Conservation (phyloP, 2,888 invertebrate genomes). For the Amorpha juglandis region DNA sequence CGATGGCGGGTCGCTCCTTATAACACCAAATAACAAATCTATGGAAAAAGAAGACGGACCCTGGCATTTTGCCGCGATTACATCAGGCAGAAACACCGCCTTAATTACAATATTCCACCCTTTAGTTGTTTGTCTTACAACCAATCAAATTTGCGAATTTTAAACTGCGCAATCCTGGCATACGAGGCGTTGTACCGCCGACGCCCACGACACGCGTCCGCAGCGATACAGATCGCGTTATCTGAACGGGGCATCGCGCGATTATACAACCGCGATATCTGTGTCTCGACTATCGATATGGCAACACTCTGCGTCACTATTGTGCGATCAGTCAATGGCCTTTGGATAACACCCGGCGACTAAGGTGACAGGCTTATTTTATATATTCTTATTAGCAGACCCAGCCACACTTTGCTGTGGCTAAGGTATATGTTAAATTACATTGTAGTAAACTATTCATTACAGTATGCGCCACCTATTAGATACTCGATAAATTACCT, state of each 20-base stretch:
- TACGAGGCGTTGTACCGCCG: conserved; percentile 33
- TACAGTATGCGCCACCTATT: too few species aligned
- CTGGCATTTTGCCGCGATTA: too few species aligned
- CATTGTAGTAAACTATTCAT: too few species aligned
- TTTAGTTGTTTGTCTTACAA: not conserved
- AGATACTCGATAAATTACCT: too few species aligned
- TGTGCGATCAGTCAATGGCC: conserved; percentile 51
- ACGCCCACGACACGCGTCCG: conserved; percentile 60
- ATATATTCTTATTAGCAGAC: too few species aligned
- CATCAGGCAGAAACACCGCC: too few species aligned
- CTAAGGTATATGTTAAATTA: too few species aligned
- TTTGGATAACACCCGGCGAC: conserved; percentile 31
- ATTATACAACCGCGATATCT: conserved; percentile 61
- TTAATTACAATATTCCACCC: too few species aligned
- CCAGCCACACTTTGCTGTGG: too few species aligned
- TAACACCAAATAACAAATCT: too few species aligned
- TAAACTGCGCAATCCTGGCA: conserved; percentile 4
- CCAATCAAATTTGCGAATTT: not conserved
- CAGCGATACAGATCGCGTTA: conserved; percentile 50
- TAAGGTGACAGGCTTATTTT: not conserved
- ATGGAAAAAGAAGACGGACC: too few species aligned
- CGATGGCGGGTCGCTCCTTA: too few species aligned
- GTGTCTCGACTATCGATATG: conserved; percentile 43
- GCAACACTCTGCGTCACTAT: conserved; percentile 58
- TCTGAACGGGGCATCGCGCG: conserved; percentile 59